Evolutionary conservation across 2,797 vertebrate species (phyloP), one percentile per base, ranked within the genome.

Genomic region (Octomys mimax): DNA sequence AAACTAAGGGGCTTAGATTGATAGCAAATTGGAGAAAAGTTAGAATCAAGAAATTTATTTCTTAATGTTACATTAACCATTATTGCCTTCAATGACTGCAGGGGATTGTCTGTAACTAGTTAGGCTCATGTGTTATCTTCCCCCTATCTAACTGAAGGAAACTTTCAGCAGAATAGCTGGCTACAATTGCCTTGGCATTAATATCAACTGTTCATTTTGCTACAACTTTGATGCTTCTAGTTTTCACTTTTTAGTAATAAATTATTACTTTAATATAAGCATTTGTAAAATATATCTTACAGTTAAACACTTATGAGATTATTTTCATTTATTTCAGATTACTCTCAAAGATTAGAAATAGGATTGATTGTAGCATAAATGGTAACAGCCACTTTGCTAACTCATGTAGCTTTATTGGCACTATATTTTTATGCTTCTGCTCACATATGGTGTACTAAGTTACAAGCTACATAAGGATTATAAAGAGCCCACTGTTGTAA

Each of bases 361-460:
- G 95, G 95, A 98, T 88, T 89, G 94, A 96, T 95, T 95, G 54
- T 68, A 89, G 14, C 24, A 61, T 91, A 95, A 97, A 96, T 86
- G 8, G 62, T 94, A 88, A 97, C 84, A 95, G 89, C 73, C 24
- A 86, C 93, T 92, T 95, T 89, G 85, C 93, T 26, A 96, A 91
- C 90, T 86, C 64, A 28, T 82, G 21, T 2, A 64, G 54, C 80
- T 86, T 95, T 84, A 97, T 96, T 94, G 92, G 6, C 59, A 91
- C 79, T 42, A 95, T 62, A 54, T 94, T 95, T 91, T 42, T 66
- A 31, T 62, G 61, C 21, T 96, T 39, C 61, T 92, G 39, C 79
- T 96, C 94, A 95, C 95, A 90, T 71, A 96, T 95, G 97, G 96
- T 75, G 96, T 96, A 97, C 81, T 80, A 54, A 13, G 21, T 94